Conservation (phyloP, 2,113 vertebrate genomes). For the Crypturellus undulatus region DNA sequence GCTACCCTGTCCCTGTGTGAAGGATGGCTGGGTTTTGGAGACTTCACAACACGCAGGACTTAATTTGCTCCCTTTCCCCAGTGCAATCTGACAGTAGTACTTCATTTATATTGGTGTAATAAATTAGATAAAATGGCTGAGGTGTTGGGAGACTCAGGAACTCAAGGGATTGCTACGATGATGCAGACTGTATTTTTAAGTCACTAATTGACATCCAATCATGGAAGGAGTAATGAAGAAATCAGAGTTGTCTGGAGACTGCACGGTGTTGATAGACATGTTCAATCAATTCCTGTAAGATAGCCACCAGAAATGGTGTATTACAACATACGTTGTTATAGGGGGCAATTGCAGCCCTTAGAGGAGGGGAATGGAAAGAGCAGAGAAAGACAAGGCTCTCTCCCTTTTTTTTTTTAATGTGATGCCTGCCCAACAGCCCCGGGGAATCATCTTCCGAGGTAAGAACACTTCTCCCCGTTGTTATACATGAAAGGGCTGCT, state of each 20-base stretch:
- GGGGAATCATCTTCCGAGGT: neutral
- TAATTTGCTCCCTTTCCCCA: neutral
- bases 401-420: neutral
- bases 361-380: neutral
- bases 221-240: conserved; percentile 39
- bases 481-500: neutral
- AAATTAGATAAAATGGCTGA: conserved; percentile 4
- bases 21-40: neutral
- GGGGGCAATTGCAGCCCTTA: neutral
- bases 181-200: conserved; percentile 57
- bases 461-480: neutral
- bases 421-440: neutral
- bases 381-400: neutral
- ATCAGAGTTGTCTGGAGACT: conserved; percentile 14
- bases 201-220: neutral
- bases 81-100: neutral
- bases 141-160: neutral
- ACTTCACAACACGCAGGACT: neutral
- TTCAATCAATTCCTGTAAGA: neutral
- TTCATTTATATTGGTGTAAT: neutral
- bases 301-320: accelerated
- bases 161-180: conserved; percentile 1
- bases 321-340: neutral
- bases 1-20: accelerated
- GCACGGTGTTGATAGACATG: neutral